Evolutionary conservation across 2,888 invertebrate species (phyloP).

Genomic region (Spodoptera exigua): DNA sequence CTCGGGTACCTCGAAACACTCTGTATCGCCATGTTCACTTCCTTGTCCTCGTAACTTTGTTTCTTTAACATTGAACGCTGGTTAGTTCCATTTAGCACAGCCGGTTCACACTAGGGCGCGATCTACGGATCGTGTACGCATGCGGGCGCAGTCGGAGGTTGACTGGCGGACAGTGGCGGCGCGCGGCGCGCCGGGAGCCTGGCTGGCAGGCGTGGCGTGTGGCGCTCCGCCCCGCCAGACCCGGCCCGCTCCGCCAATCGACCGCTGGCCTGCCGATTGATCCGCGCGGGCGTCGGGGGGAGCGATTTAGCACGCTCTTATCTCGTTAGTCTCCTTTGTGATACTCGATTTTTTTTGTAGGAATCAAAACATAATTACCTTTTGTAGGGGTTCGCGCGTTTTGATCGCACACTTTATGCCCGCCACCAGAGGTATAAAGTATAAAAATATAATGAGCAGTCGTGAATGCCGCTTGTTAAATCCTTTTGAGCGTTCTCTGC

Average conservation of each 20-base stretch:
- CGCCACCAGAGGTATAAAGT: constrained; percentile 83
- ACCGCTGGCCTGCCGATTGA: constrained; percentile 82
- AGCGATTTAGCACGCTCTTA: constrained; percentile 89
- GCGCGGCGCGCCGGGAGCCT: constrained; percentile 69
- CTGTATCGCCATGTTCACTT: constrained; percentile 92
- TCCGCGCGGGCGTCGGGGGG: constrained; percentile 84
- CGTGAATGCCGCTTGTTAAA: constrained; percentile 88
- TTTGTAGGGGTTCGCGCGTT: constrained; percentile 89
- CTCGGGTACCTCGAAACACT: constrained; percentile 91
- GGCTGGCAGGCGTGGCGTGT: constrained; percentile 64
- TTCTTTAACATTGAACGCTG: constrained; percentile 91
- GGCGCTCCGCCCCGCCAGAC: constrained; percentile 56
- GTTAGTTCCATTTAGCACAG: constrained; percentile 87
- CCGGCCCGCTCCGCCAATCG: constrained; percentile 84
- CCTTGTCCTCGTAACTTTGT: constrained; percentile 87
- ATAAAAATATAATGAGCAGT: constrained; percentile 89
- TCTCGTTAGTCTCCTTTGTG: constrained; percentile 90
- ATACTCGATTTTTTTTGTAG: constrained; percentile 88
- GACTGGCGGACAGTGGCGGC: constrained; percentile 81
- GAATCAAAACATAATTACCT: constrained; percentile 90
- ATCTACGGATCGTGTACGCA: constrained; percentile 85
- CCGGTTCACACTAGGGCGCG: constrained; percentile 75
- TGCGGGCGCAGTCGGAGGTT: constrained; percentile 86
- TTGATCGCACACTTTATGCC: constrained; percentile 88
- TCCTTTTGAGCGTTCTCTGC: constrained; percentile 84